phyloP scores from a whole-genome alignment of 2,113 vertebrate species.

The Copsychus sechellarum region DNA sequence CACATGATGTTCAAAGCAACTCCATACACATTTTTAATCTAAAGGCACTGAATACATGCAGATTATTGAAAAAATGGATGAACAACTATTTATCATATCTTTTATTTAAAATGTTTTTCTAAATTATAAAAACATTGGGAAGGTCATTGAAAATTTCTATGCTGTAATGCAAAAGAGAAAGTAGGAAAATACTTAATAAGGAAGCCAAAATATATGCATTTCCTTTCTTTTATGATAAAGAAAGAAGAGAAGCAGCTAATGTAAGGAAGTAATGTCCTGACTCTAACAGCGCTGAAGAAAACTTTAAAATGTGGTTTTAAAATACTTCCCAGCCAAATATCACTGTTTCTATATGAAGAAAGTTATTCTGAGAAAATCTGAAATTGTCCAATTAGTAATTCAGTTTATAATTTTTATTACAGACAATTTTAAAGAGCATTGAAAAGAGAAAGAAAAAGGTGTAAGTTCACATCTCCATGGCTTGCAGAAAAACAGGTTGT shows the following conservation, averaged over 20 bases:
- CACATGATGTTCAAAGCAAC: not conserved
- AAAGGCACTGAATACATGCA: not conserved
- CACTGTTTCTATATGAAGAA: not conserved
- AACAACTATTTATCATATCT: rapidly evolving
- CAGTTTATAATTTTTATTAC: not conserved
- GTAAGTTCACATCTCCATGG: not conserved
- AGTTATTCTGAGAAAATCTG: not conserved
- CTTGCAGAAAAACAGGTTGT: not conserved
- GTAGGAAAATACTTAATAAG: not conserved
- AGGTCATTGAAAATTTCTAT: not conserved
- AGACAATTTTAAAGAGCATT: not conserved
- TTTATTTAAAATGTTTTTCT: not conserved
- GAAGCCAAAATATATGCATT: not conserved
- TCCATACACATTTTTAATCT: not conserved
- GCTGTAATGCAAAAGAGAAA: not conserved
- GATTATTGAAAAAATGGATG: not conserved
- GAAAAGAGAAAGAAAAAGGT: not conserved
- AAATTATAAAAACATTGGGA: not conserved
- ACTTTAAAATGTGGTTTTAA: not conserved
- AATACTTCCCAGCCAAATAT: not conserved
- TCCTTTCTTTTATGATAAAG: not conserved
- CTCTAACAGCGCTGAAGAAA: not conserved
- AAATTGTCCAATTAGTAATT: not conserved
- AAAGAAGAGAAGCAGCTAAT: not conserved
- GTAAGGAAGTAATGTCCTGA: not conserved